A percentile compares a stretch with the other conserved stretches of the same genome.
phyloP scores from a whole-genome alignment of 1,140 invertebrate genomes.

The Camponotus vicinus region DNA sequence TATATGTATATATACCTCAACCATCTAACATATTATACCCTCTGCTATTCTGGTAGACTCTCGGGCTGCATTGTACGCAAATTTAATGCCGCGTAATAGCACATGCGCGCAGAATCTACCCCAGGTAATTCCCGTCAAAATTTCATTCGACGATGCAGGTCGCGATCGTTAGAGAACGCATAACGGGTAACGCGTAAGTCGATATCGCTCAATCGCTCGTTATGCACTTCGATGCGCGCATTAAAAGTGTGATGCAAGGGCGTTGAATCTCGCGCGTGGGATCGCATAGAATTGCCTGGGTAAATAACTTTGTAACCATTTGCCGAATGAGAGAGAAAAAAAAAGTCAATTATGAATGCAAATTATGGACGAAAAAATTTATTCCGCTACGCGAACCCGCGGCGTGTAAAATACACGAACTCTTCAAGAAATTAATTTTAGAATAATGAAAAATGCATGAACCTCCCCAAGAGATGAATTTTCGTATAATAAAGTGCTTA shows the following conservation, averaged over 20 bases:
- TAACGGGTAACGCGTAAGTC: conserved; percentile 45
- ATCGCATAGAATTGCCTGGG: not conserved
- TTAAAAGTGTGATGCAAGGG: not conserved
- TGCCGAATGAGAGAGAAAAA: not conserved
- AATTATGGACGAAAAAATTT: not conserved
- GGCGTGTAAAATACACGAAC: conserved; percentile 1
- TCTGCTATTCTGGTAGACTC: conserved; percentile 43
- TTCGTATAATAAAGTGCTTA: conserved; percentile 10
- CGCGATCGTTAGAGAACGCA: conserved; percentile 56
- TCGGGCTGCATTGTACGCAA: conserved; percentile 59
- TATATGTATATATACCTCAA: not conserved
- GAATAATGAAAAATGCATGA: not conserved
- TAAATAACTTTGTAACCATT: not conserved
- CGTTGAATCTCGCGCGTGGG: not conserved
- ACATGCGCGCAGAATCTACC: conserved; percentile 50
- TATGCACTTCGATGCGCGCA: not conserved
- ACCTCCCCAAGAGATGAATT: not conserved
- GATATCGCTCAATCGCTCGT: conserved; percentile 39
- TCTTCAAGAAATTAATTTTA: conserved; percentile 15
- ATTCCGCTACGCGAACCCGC: not conserved
- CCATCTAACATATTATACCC: conserved; percentile 59
- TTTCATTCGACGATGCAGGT: conserved; percentile 47
- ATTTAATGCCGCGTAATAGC: conserved; percentile 66
- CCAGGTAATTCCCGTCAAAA: conserved; percentile 54
- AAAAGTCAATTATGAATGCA: not conserved